Evolutionary conservation across 2,888 invertebrate species (phyloP), one percentile per base, ranked within the genome.

Genomic region (Lasioglossum oenotherae): DNA sequence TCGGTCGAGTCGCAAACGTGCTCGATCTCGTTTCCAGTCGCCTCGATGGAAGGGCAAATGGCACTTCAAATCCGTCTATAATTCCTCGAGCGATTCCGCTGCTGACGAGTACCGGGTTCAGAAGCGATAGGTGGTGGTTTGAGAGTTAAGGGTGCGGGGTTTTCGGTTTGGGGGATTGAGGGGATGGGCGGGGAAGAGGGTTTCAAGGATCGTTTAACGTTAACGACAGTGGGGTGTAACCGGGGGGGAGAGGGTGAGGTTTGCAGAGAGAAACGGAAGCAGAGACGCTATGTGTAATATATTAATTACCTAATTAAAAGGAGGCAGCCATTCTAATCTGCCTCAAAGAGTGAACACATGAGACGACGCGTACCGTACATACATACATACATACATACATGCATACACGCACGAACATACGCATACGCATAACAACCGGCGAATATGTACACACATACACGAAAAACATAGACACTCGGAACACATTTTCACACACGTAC

Each of bases 221-320:
- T 71, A 23, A 41, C 75, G 78, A 69, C 74, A 60, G 57, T 53
- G 69, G 64, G 77, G 53, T 69, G 46, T 67, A n/a, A 12, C 35
- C 35, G 31, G 74, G 53, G 74, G 53, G 69, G 57, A 67, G 12
- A 72, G 81, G 81, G 35, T 84, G 67, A 84, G 72, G 38, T 69
- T 69, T 38, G 64, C 64, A 69, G 71, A 74, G 87, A 84, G 84
- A 85, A 88, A 91, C 87, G 83, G 84, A 89, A 88, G 87, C 87
- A 89, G 86, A 87, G 87, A 89, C 90, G 93, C 93, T 93, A 93
- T 94, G 92, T 94, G 92, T 94, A 94, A 94, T 93, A 93, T 93
- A 94, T 92, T 93, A 93, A 94, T 93, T 92, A 93, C 89, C 92
- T 93, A 92, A 94, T 92, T 93, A 93, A 93, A 93, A 92, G 92